Evolutionary conservation across 2,113 vertebrate species (phyloP).

Genomic region (Fulica atra): DNA sequence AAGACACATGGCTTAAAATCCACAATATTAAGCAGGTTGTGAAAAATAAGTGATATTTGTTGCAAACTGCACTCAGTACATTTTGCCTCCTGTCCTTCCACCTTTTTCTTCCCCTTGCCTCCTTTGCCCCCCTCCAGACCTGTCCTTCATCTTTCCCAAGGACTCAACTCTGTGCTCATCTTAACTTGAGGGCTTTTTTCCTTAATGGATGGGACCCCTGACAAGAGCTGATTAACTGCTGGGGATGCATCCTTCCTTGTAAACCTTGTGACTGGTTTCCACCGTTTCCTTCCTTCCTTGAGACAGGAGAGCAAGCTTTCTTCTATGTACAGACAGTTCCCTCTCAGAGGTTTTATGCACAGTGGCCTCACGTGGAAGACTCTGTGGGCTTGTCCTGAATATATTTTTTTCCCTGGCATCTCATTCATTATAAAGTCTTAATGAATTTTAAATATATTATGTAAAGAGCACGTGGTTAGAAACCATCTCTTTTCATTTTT

Average conservation of each 20-base stretch:
- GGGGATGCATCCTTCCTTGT: background rate
- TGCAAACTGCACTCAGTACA: background rate
- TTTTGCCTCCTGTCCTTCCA: constrained; percentile 1
- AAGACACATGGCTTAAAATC: background rate
- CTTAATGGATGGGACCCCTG: background rate
- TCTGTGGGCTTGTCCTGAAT: constrained; percentile 9
- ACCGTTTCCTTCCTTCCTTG: background rate
- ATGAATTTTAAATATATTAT: constrained; percentile 32
- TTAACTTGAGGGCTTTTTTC: background rate
- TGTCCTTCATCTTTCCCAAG: background rate
- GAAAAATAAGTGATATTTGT: background rate
- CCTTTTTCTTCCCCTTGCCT: background rate
- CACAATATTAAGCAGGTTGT: background rate
- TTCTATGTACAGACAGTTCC: background rate
- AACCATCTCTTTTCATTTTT: background rate
- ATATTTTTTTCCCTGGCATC: background rate
- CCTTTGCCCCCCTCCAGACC: background rate
- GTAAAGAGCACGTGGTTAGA: background rate
- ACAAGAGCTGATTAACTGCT: constrained; percentile 13
- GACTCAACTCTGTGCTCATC: background rate
- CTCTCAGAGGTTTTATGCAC: background rate
- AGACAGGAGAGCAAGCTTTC: background rate
- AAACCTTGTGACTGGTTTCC: background rate
- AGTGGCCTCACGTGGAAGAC: background rate
- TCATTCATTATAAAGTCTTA: background rate